phyloP scores from a whole-genome alignment of 2,888 invertebrate species.

The Harpalus rufipes region DNA sequence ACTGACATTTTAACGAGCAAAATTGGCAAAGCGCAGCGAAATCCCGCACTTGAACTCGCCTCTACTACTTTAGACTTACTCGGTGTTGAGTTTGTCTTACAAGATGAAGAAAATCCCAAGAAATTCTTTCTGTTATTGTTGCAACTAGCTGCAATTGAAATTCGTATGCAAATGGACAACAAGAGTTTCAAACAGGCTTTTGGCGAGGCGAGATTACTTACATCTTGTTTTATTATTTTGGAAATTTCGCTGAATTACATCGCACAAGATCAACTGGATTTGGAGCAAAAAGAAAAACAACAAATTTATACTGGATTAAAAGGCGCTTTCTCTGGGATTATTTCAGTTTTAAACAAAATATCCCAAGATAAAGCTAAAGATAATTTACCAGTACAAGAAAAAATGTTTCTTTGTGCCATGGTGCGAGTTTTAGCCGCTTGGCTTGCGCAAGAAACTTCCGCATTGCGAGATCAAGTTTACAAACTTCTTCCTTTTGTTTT shows the following conservation, averaged over 20 bases:
- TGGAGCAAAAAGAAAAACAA: constrained; percentile 94
- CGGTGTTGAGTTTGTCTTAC: constrained; percentile 91
- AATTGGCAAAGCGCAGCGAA: constrained; percentile 92
- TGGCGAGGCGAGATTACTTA: constrained; percentile 87
- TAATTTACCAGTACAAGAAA: constrained; percentile 84
- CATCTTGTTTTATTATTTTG: constrained; percentile 89
- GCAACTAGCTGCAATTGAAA: constrained; percentile 94
- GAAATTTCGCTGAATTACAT: constrained; percentile 90
- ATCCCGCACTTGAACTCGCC: constrained; percentile 91
- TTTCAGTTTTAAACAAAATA: constrained; percentile 86
- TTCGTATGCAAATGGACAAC: constrained; percentile 95
- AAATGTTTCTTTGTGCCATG: constrained; percentile 90
- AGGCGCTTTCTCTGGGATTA: constrained; percentile 91
- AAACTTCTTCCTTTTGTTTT: constrained; percentile 90
- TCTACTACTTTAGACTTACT: constrained; percentile 89
- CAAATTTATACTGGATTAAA: constrained; percentile 93
- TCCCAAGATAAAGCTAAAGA: constrained; percentile 87
- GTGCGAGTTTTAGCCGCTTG: constrained; percentile 92
- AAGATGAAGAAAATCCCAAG: constrained; percentile 88
- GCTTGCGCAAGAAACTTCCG: constrained; percentile 94
- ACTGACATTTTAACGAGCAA: constrained; percentile 91
- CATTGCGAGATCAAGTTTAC: constrained; percentile 91
- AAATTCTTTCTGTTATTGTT: constrained; percentile 90
- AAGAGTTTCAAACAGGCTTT: constrained; percentile 89
- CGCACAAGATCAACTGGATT: constrained; percentile 88